Evolutionary conservation across 2,797 vertebrate genomes (phyloP).

Genomic region (Chiroxiphia lanceolata): DNA sequence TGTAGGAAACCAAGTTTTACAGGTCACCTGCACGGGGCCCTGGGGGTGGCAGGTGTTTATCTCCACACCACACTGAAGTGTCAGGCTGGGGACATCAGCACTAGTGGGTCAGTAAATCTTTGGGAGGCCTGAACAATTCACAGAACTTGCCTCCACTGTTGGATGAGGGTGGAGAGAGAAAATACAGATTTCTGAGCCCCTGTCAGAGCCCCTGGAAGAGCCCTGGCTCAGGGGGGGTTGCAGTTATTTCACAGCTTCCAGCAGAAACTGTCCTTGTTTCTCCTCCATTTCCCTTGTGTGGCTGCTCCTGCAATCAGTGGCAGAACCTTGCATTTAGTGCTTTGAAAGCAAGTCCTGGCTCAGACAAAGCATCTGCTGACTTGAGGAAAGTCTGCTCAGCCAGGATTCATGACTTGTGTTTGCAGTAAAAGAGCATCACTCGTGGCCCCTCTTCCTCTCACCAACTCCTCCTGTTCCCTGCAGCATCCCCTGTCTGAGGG

Average conservation of each 20-base stretch:
- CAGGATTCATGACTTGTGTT: background rate
- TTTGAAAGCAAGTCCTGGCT: background rate
- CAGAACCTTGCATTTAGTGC: background rate
- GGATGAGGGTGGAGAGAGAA: background rate
- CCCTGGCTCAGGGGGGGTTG: background rate
- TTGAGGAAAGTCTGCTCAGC: background rate
- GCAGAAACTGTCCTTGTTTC: background rate
- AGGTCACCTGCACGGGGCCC: background rate
- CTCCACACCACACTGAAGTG: background rate
- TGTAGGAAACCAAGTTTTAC: background rate
- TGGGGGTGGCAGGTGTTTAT: background rate
- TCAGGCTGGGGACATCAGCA: background rate
- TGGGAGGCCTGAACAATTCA: background rate
- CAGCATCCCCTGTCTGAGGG: background rate
- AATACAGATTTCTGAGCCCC: background rate
- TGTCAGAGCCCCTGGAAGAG: background rate
- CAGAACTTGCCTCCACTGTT: background rate
- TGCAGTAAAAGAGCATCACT: background rate
- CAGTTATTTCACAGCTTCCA: background rate
- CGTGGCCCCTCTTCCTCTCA: background rate
- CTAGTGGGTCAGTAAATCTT: background rate
- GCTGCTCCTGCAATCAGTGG: background rate
- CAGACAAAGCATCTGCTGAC: background rate
- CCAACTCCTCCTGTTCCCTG: background rate
- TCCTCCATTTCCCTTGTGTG: background rate